A percentile compares a stretch with the other conserved stretches of the same genome.
Conservation (phyloP, 1,140 invertebrate species). For the Euborellia annulipes region DNA sequence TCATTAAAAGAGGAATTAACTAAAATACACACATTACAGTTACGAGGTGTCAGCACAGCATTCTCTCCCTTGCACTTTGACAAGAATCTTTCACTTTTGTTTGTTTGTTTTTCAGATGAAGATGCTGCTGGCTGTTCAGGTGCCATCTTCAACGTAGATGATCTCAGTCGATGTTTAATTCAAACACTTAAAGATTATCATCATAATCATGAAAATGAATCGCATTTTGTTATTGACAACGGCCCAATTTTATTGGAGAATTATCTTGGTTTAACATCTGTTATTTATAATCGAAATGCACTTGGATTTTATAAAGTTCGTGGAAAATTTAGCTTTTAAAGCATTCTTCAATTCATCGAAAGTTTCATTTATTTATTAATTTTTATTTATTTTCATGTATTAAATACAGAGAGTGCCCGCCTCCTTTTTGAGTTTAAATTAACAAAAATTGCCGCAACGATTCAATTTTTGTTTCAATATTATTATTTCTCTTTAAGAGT, state of each 20-base stretch:
- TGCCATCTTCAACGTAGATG: constrained; percentile 36
- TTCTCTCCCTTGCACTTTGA: too few relatives aligned
- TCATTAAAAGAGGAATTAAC: too few relatives aligned
- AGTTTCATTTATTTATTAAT: too few relatives aligned
- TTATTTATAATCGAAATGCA: constrained; percentile 68
- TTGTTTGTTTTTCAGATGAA: neutral
- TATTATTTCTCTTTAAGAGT: too few relatives aligned
- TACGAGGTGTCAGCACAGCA: too few relatives aligned
- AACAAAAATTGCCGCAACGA: too few relatives aligned
- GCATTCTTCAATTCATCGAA: too few relatives aligned
- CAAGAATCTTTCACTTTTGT: constrained; percentile 1
- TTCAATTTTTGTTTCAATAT: too few relatives aligned
- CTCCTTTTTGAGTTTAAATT: too few relatives aligned
- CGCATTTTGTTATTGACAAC: constrained; percentile 33
- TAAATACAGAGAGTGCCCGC: too few relatives aligned
- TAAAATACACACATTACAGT: too few relatives aligned
- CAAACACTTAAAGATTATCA: constrained; percentile 28
- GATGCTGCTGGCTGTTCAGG: neutral
- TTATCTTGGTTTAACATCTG: constrained; percentile 57
- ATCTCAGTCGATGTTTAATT: constrained; percentile 35
- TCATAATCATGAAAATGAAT: constrained; percentile 11
- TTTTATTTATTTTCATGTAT: too few relatives aligned
- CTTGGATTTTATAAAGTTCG: constrained; percentile 74
- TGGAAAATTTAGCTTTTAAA: constrained; percentile 70
- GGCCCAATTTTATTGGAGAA: constrained; percentile 60